Evolutionary conservation across 2,797 vertebrate genomes (phyloP).

Genomic region (Trachops cirrhosus): DNA sequence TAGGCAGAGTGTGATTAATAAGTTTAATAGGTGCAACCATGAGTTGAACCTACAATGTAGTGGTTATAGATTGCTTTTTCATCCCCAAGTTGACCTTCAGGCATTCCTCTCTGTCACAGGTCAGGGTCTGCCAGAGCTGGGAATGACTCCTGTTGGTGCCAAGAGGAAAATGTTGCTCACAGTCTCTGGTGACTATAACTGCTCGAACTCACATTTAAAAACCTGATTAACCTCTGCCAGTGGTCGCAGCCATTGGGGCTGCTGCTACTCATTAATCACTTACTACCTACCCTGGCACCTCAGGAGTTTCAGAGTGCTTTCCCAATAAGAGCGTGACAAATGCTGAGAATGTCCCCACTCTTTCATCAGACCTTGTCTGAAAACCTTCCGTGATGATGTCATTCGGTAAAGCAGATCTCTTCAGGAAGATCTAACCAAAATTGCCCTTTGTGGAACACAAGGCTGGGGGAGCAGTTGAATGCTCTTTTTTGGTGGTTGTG

Average conservation of each 20-base stretch:
- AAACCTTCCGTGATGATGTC: background rate
- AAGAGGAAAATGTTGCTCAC: slow-evolving; percentile 99
- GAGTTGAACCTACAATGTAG: background rate
- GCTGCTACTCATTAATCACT: background rate
- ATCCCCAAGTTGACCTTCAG: slow-evolving; percentile 95
- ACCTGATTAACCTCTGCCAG: background rate
- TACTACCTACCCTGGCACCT: background rate
- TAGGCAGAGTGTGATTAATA: background rate
- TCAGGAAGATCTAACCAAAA: background rate
- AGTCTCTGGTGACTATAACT: slow-evolving; percentile 91
- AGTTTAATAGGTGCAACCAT: background rate
- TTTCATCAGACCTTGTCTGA: background rate
- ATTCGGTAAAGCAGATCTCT: background rate
- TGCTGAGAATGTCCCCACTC: background rate
- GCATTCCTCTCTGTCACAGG: slow-evolving; percentile 98
- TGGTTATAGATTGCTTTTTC: slow-evolving; percentile 14
- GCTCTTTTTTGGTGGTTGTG: background rate
- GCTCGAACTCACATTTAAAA: background rate
- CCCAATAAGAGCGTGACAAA: background rate
- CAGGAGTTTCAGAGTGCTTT: background rate
- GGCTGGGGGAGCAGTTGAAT: background rate
- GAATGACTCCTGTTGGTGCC: slow-evolving; percentile 99
- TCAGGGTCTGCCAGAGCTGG: slow-evolving; percentile 97
- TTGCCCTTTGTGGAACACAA: background rate
- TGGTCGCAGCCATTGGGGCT: background rate